Evolutionary conservation across 2,888 invertebrate genomes (phyloP), one percentile per base, ranked within the genome.

Genomic region (Lucinisca nassula): DNA sequence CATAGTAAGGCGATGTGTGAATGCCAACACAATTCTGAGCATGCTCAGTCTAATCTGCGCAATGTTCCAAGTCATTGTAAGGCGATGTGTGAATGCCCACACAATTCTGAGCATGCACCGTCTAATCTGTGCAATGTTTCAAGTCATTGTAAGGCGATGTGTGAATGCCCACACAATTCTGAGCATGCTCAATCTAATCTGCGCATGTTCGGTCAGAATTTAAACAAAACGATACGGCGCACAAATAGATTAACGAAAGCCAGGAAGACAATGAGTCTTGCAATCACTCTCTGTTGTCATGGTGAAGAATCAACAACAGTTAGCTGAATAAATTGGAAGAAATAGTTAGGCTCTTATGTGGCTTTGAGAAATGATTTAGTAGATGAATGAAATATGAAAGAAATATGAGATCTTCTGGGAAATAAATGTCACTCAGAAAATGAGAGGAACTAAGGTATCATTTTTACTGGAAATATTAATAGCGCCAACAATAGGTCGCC

Each of bases 271-370:
- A 58, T 58, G 58, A 58, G 58, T 58, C 58, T 24, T 58, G 58
- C 58, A 58, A 58, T 58, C 58, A 58, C 58, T 58, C 58, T 58
- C 58, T 58, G 27, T 58, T 58, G 58, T 58, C 58, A 58, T n/a
- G 14, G 27, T 8, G 58, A 27, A 58, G 58, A 58, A 58, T 58
- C 58, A n/a, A n/a, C 58, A 58, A 58, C 27, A n/a, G 58, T 12
- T 27, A 58, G 24, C 21, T 27, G 58, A 2, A 27, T 58, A 58
- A 27, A 58, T 27, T 27, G n/a, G 27, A 8, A 58, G 58, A 27
- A 58, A 58, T 58, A 58, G 2, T 58, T 24, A 27, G 58, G 58
- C 58, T 67, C 67, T 67, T 32, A 35, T n/a, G 67, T 6, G 67
- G 30, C 30, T 67, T 67, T 67, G 35, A 67, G 67, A 67, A n/a